Conservation (phyloP, 2,113 vertebrate genomes). For the Opisthocomus hoazin region DNA sequence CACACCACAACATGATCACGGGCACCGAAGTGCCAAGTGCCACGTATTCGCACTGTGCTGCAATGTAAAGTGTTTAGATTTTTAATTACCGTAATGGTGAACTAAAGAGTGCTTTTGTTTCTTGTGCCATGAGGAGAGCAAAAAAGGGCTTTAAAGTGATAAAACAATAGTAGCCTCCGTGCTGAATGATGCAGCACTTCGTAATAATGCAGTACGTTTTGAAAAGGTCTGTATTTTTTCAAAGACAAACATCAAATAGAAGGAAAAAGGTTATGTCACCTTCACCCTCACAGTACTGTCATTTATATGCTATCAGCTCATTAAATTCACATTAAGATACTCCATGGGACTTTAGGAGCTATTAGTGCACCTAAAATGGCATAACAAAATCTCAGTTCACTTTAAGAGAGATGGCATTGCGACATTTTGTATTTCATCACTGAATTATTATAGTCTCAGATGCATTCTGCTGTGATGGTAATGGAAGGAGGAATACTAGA, state of each 20-base stretch:
- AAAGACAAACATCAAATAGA: slow-evolving; percentile 83
- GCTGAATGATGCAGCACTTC: slow-evolving; percentile 66
- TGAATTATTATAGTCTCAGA: slow-evolving; percentile 89
- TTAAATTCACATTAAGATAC: slow-evolving; percentile 99
- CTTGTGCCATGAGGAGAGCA: slow-evolving; percentile 16
- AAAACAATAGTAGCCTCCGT: slow-evolving; percentile 66
- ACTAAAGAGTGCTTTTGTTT: slow-evolving; percentile 21
- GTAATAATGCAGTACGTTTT: slow-evolving; percentile 58
- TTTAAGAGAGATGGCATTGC: slow-evolving; percentile 85
- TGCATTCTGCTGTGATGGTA: slow-evolving; percentile 85
- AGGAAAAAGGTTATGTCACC: slow-evolving; percentile 90
- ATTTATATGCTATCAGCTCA: slow-evolving; percentile 93
- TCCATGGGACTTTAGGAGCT: slow-evolving; percentile 87
- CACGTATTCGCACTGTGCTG: neutral
- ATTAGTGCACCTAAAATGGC: slow-evolving; percentile 92
- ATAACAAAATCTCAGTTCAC: slow-evolving; percentile 87
- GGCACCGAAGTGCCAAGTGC: neutral
- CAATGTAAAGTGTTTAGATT: slow-evolving; percentile 19
- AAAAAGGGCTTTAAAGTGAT: slow-evolving; percentile 55
- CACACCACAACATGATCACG: neutral
- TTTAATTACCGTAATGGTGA: slow-evolving; percentile 42
- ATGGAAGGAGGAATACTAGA: slow-evolving; percentile 82
- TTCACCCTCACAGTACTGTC: slow-evolving; percentile 90
- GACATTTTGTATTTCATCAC: slow-evolving; percentile 92
- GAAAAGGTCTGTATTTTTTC: slow-evolving; percentile 78